A percentile compares a stretch with the other conserved stretches of the same genome.
Evolutionary conservation across 2,888 invertebrate species (phyloP).

Genomic region (Therioaphis trifolii): DNA sequence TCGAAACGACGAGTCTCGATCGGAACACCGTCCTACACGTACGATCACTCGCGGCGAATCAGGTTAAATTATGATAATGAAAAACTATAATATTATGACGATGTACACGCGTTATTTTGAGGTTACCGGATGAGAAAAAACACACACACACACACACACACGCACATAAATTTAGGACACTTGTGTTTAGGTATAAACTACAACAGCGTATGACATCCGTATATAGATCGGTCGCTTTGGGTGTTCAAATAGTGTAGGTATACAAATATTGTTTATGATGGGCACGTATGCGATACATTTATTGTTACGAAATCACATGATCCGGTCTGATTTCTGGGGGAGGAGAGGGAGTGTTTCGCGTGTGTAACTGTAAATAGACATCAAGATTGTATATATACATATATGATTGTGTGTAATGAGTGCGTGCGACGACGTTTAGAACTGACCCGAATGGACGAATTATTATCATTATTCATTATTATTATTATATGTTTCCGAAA

Average conservation of each 20-base stretch:
- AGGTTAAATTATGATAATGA: not conserved
- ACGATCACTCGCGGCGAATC: not conserved
- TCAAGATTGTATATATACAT: not conserved
- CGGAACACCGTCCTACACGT: not conserved
- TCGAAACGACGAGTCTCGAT: no score
- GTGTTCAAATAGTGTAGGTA: no score
- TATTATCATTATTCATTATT: slow-evolving; percentile 31
- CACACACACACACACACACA: no score
- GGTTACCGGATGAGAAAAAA: no score
- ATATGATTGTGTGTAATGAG: slow-evolving; percentile 1
- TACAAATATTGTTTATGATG: no score
- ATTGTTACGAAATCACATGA: not conserved
- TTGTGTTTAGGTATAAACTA: no score
- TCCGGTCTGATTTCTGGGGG: not conserved
- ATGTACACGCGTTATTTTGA: no score
- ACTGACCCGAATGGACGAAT: slow-evolving; percentile 11
- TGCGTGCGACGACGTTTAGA: not conserved
- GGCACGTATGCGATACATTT: no score
- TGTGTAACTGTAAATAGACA: slow-evolving; percentile 4
- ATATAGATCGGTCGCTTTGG: no score
- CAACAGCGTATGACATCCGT: no score
- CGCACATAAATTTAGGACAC: no score
- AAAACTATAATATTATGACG: no score
- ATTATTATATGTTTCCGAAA: not conserved
- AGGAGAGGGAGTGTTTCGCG: not conserved